Evolutionary conservation across 2,888 invertebrate species (phyloP).

Genomic region (Meandrusa payeni): DNA sequence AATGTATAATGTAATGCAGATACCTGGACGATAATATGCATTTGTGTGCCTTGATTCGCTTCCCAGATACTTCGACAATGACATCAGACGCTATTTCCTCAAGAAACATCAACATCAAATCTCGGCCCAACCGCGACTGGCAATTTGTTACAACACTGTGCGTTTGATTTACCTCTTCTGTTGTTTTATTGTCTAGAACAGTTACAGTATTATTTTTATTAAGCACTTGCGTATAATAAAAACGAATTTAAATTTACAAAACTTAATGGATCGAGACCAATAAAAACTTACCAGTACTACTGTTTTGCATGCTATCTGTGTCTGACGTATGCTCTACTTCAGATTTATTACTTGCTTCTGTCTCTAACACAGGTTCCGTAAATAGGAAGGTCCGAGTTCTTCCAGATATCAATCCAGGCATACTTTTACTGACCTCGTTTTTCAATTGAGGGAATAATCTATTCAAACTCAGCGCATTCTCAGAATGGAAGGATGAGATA

Average conservation of each 20-base stretch:
- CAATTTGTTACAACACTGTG: conserved; percentile 65
- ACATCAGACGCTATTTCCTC: conserved; percentile 95
- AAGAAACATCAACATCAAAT: conserved; percentile 93
- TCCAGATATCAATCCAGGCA: conserved; percentile 62
- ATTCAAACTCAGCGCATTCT: conserved; percentile 80
- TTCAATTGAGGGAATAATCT: conserved; percentile 83
- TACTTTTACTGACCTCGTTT: conserved; percentile 68
- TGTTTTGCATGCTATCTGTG: conserved; percentile 79
- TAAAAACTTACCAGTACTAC: conserved; percentile 72
- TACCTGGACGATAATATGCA: conserved; percentile 91
- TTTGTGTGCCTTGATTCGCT: conserved; percentile 93
- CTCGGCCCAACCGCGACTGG: conserved; percentile 88
- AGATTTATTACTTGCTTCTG: too few species aligned
- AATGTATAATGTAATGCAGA: not conserved
- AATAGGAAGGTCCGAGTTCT: too few species aligned
- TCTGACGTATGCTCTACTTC: conserved; percentile 72
- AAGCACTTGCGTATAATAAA: too few species aligned
- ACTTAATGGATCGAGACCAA: too few species aligned
- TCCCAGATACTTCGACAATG: conserved; percentile 90
- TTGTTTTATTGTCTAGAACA: conserved; percentile 55
- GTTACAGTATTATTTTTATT: not conserved
- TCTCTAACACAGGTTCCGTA: too few species aligned
- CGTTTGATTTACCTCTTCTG: conserved; percentile 59
- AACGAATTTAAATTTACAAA: too few species aligned
- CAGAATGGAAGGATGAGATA: conserved; percentile 79